Evolutionary conservation across 1,140 invertebrate genomes (phyloP).

Genomic region (Diabrotica undecimpunctata): DNA sequence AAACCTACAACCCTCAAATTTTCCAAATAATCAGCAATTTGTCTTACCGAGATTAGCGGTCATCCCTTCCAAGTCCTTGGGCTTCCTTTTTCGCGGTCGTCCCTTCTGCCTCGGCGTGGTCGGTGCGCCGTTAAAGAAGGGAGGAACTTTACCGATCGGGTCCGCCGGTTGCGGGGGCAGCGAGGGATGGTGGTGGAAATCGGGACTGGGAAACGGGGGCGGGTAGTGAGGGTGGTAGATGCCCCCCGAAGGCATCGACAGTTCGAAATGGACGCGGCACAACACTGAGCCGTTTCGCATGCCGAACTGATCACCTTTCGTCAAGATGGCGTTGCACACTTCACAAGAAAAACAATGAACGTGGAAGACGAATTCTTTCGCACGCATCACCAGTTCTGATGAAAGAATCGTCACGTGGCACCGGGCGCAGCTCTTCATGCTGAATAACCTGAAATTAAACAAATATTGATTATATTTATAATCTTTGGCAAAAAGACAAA

Average conservation of each 20-base stretch:
- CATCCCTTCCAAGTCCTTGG: slow-evolving; percentile 81
- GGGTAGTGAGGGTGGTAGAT: slow-evolving; percentile 52
- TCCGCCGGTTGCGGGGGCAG: slow-evolving; percentile 43
- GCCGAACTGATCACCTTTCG: slow-evolving; percentile 91
- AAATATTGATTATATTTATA: too few species aligned
- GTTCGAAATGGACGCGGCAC: slow-evolving; percentile 73
- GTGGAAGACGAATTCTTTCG: slow-evolving; percentile 89
- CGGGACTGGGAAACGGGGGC: slow-evolving; percentile 53
- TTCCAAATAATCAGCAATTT: slow-evolving; percentile 14
- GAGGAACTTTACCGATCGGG: slow-evolving; percentile 51
- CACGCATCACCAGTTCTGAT: slow-evolving; percentile 92
- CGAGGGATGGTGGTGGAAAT: slow-evolving; percentile 51
- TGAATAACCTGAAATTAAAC: slow-evolving; percentile 68
- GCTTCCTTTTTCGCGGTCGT: slow-evolving; percentile 85
- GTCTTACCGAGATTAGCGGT: slow-evolving; percentile 76
- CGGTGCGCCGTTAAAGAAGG: slow-evolving; percentile 69
- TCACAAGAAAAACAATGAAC: slow-evolving; percentile 92
- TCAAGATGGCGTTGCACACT: slow-evolving; percentile 78
- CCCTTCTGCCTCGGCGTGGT: slow-evolving; percentile 81
- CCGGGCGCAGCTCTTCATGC: slow-evolving; percentile 78
- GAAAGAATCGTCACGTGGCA: slow-evolving; percentile 89
- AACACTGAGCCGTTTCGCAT: slow-evolving; percentile 75
- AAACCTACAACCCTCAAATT: too few species aligned
- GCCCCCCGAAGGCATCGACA: slow-evolving; percentile 55
- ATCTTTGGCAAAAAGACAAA: too few species aligned